Base-by-base conservation (phyloP, 2,888 invertebrate species). In the Drosophila prolongata region DNA sequence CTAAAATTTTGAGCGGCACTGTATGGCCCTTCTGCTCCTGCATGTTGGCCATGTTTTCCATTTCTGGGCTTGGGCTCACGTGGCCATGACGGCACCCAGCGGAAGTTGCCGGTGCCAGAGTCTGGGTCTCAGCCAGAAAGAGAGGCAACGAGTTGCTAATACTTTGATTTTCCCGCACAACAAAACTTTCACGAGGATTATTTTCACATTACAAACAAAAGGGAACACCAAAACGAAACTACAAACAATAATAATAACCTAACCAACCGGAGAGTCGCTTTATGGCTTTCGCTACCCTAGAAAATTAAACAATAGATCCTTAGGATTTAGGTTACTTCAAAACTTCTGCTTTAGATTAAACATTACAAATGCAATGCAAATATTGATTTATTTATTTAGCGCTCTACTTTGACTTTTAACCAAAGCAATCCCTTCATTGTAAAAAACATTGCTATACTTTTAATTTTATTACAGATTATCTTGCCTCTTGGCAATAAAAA, bases 191-290 rank as follows among this genome's bases (percentile, higher is more conserved):
- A 73, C 72, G 62, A 73, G 78, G 87, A 87, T 89, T 89, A 84
- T 87, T 87, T 87, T 87, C 87, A 75, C 79, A 84, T 84, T 78
- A 78, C 78, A 75, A 87, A 65, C 87, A 87, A 80, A 70, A 58
- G 66, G 64, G 50, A 56, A 47, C 69, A 57, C 68, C 68, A 53
- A 73, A 67, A 66, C 53, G 46, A 69, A 66, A 59, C 50, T 55
- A 50, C 72, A 76, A 79, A 62, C 67, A 79, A 66, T 64, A 72
- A 64, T 79, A 71, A 71, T 57, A 71, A 74, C 75, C 71, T 54
- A 74, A 52, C 53, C 66, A 61, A 37, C 74, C 74, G 54, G 24
- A 73, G 55, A 74, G 66, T 74, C 66, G 52, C 52, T 71, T 53
- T 53, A 70, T 65, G 66, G 66, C 44, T 74, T 43, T 16, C 46